These are phyloP conservation scores for Picathartes gymnocephalus DNA, from an alignment of 2,113 vertebrate species.

Conservation along the genomic window DNA sequence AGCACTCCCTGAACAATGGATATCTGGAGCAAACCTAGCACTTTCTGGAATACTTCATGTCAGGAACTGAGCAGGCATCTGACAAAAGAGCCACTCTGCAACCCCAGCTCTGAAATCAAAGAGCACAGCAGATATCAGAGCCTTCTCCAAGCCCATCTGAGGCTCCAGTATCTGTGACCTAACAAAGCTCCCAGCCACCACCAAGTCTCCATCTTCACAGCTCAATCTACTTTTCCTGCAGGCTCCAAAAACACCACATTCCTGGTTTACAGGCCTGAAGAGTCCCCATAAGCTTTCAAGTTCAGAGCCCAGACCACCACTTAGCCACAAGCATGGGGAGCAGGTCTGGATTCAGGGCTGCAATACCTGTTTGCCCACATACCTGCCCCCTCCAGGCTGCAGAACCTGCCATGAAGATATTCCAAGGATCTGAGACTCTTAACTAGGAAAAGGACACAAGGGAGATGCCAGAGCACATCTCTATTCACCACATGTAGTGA, in stretches of 20 bases:
- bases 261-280: neutral
- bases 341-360: neutral
- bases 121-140: neutral
- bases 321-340: neutral
- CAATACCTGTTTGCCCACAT: neutral
- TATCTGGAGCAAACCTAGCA: fast-evolving
- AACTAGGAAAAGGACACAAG: neutral
- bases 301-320: neutral
- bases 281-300: neutral
- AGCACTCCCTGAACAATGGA: neutral
- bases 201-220: neutral
- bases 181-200: neutral
- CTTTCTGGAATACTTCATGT: neutral
- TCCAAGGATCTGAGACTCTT: neutral
- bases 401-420: neutral
- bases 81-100: neutral
- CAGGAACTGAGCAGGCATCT: neutral
- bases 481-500: neutral
- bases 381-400: neutral
- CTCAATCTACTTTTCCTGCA: neutral
- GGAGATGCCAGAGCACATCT: neutral
- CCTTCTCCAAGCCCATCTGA: neutral
- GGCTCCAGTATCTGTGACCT: neutral
- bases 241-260: neutral
- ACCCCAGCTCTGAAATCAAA: neutral